These are phyloP conservation scores for Calephelis nemesis DNA, from an alignment of 1,140 invertebrate genomes.

Conservation along the genomic window DNA sequence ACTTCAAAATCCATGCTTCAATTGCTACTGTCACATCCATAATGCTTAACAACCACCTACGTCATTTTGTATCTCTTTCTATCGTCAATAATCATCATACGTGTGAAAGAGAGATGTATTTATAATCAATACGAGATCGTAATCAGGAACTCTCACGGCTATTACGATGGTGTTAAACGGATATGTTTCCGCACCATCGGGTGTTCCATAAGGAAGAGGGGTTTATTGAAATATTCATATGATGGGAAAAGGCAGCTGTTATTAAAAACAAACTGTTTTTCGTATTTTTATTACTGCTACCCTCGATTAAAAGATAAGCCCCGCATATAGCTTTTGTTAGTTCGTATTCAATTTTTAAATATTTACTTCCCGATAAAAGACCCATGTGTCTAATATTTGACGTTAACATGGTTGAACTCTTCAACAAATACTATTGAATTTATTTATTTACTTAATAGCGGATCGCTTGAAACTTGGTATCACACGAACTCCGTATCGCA, in stretches of 20 bases:
- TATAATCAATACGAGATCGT: slow-evolving; percentile 42
- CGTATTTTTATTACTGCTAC: background rate
- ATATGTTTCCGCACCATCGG: slow-evolving; percentile 35
- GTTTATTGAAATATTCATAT: slow-evolving; percentile 12
- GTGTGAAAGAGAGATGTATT: slow-evolving; percentile 34
- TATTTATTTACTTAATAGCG: no score
- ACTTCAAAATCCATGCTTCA: slow-evolving; percentile 9
- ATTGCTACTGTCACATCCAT: slow-evolving; percentile 39
- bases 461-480: no score
- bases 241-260: slow-evolving; percentile 11
- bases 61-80: slow-evolving; percentile 32
- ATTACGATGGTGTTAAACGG: slow-evolving; percentile 59
- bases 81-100: slow-evolving; percentile 6
- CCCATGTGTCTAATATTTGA: no score
- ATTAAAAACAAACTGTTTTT: slow-evolving; percentile 2
- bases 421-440: background rate
- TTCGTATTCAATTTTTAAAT: no score
- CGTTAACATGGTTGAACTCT: background rate
- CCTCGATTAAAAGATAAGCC: slow-evolving; percentile 6
- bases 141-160: slow-evolving; percentile 52
- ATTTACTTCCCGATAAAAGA: no score
- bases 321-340: background rate
- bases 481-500: no score
- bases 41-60: slow-evolving; percentile 36
- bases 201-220: background rate